Percentiles rank a stretch among this genome's conserved stretches.
Conservation (phyloP, 2,113 vertebrate species). For the Myiagra hebetior region DNA sequence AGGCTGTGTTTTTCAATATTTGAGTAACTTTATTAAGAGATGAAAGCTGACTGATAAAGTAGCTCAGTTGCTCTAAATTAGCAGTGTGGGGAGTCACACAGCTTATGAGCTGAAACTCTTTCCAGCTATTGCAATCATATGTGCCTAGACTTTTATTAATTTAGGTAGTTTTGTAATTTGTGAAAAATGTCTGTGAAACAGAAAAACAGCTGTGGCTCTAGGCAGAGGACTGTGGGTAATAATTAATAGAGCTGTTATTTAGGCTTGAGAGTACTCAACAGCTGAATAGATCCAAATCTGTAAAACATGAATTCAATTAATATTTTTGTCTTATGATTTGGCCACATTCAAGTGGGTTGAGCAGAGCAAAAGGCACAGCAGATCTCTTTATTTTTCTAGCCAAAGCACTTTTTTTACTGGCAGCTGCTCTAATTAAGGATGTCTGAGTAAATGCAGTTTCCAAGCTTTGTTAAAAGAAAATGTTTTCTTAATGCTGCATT, state of each 20-base stretch:
- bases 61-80: not conserved
- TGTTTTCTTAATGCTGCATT: not conserved
- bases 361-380: slow-evolving; percentile 31
- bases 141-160: not conserved
- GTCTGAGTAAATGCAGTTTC: slow-evolving; percentile 20
- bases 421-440: slow-evolving; percentile 51
- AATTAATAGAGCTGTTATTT: slow-evolving; percentile 46
- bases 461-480: slow-evolving; percentile 13
- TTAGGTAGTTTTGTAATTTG: not conserved
- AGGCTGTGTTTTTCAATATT: not conserved
- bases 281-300: slow-evolving; percentile 5
- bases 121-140: not conserved
- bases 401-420: slow-evolving; percentile 22
- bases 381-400: slow-evolving; percentile 11
- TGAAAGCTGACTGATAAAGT: not conserved
- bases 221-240: slow-evolving; percentile 7
- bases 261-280: slow-evolving; percentile 1
- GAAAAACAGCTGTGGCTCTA: slow-evolving; percentile 5
- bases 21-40: not conserved
- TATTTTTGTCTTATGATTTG: slow-evolving; percentile 36
- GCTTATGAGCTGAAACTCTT: not conserved
- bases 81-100: not conserved
- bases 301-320: slow-evolving; percentile 18
- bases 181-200: not conserved
- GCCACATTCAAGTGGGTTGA: not conserved